phyloP scores from a whole-genome alignment of 2,113 vertebrate species.

The Phrynocephalus versicolor region DNA sequence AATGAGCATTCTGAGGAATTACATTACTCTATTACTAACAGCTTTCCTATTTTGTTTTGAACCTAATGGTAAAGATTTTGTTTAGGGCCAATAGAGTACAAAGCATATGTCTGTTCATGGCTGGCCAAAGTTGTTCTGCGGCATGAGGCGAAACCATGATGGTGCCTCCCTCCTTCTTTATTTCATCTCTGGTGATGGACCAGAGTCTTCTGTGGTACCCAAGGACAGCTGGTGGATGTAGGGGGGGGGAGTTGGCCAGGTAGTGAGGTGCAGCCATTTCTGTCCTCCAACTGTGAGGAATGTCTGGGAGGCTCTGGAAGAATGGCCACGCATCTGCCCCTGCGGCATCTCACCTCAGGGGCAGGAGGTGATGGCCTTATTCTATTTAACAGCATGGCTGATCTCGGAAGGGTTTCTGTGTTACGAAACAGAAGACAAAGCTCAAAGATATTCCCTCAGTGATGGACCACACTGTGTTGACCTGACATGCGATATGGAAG shows the following conservation, averaged over 20 bases:
- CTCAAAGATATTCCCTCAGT: slow-evolving; percentile 52
- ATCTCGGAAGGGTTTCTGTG: background rate
- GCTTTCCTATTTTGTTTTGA: slow-evolving; percentile 60
- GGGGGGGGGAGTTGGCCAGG: too few relatives aligned
- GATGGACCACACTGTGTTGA: slow-evolving; percentile 60
- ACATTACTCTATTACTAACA: slow-evolving; percentile 58
- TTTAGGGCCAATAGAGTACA: slow-evolving; percentile 51
- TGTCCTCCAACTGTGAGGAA: background rate
- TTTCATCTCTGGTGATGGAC: background rate
- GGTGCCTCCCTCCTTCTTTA: background rate
- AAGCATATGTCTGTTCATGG: slow-evolving; percentile 38
- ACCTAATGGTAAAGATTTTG: slow-evolving; percentile 59
- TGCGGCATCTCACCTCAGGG: too few relatives aligned
- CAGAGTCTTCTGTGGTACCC: background rate
- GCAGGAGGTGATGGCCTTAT: background rate
- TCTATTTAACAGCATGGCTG: background rate
- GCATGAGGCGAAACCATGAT: background rate
- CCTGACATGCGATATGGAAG: slow-evolving; percentile 57
- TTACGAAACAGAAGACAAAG: slow-evolving; percentile 22
- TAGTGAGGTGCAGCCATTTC: background rate
- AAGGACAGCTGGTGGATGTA: background rate
- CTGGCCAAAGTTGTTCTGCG: background rate
- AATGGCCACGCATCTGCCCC: background rate
- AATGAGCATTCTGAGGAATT: slow-evolving; percentile 56
- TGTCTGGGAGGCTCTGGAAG: background rate